phyloP scores from a whole-genome alignment of 1,140 invertebrate genomes.

The Sycobia sp. region DNA sequence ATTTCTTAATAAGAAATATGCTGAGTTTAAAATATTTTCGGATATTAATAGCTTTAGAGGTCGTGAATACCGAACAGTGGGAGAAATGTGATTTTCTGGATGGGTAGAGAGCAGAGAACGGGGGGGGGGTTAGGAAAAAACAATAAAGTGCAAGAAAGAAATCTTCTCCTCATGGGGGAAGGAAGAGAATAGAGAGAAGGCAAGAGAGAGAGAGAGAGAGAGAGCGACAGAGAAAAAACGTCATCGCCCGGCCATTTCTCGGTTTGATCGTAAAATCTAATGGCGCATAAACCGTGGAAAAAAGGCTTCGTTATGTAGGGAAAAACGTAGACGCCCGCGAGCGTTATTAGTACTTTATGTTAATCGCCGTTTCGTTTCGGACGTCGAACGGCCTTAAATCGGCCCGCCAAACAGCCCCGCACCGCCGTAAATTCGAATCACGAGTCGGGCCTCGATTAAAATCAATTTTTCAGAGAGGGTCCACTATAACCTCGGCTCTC shows the following conservation, averaged over 20 bases:
- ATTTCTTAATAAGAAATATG: too few species aligned
- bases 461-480: slow-evolving; percentile 49
- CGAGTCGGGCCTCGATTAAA: slow-evolving; percentile 50
- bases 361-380: slow-evolving; percentile 56
- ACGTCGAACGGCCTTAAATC: slow-evolving; percentile 53
- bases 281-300: slow-evolving; percentile 58
- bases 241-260: slow-evolving; percentile 52
- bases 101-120: slow-evolving; percentile 3
- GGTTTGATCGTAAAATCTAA: slow-evolving; percentile 61
- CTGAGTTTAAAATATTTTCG: too few species aligned
- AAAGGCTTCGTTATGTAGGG: slow-evolving; percentile 49
- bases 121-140: slow-evolving; percentile 1
- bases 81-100: not conserved
- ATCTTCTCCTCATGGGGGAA: too few species aligned
- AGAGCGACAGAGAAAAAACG: slow-evolving; percentile 35
- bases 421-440: slow-evolving; percentile 55
- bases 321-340: slow-evolving; percentile 51
- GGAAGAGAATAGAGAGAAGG: slow-evolving; percentile 10
- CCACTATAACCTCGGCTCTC: slow-evolving; percentile 1
- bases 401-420: slow-evolving; percentile 48
- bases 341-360: slow-evolving; percentile 62
- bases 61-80: slow-evolving; percentile 25
- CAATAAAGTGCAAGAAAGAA: too few species aligned
- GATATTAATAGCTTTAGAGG: slow-evolving; percentile 4
- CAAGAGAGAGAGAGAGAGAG: slow-evolving; percentile 25